Conservation (phyloP, 2,797 vertebrate species). For the Anniella stebbinsi region DNA sequence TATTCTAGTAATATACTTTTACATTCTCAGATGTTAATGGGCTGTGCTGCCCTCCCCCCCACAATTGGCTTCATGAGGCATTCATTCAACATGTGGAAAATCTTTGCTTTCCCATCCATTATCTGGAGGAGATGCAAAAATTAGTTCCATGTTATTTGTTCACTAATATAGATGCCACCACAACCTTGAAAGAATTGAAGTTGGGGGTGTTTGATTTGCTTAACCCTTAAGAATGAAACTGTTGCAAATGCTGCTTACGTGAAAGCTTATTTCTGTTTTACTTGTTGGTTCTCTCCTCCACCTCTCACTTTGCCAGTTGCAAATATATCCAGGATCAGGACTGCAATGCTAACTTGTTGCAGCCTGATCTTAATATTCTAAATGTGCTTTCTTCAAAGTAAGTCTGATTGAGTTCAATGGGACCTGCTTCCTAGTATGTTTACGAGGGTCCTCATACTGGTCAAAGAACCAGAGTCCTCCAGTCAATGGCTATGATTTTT, state of each 20-base stretch:
- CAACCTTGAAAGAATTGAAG: slow-evolving; percentile 19
- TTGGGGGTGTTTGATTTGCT: neutral
- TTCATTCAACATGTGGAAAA: slow-evolving; percentile 38
- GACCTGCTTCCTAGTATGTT: neutral
- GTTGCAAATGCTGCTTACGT: neutral
- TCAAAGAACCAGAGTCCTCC: no score
- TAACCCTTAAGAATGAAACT: slow-evolving; percentile 6
- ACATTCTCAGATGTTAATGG: slow-evolving; percentile 23
- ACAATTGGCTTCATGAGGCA: slow-evolving; percentile 35
- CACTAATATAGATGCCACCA: slow-evolving; percentile 10
- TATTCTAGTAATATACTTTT: slow-evolving; percentile 6
- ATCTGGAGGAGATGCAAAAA: neutral
- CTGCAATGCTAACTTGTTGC: neutral
- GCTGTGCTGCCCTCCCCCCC: neutral
- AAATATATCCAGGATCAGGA: neutral
- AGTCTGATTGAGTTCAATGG: neutral
- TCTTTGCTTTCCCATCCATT: slow-evolving; percentile 28
- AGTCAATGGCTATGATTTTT: neutral
- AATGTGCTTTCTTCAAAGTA: neutral
- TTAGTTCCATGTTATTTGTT: slow-evolving; percentile 16
- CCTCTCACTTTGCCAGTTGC: neutral
- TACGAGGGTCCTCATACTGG: neutral
- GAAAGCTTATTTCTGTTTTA: neutral
- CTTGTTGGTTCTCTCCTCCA: neutral
- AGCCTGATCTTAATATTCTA: neutral